Conservation (phyloP, 2,797 vertebrate species). For the Acanthurus tractus region DNA sequence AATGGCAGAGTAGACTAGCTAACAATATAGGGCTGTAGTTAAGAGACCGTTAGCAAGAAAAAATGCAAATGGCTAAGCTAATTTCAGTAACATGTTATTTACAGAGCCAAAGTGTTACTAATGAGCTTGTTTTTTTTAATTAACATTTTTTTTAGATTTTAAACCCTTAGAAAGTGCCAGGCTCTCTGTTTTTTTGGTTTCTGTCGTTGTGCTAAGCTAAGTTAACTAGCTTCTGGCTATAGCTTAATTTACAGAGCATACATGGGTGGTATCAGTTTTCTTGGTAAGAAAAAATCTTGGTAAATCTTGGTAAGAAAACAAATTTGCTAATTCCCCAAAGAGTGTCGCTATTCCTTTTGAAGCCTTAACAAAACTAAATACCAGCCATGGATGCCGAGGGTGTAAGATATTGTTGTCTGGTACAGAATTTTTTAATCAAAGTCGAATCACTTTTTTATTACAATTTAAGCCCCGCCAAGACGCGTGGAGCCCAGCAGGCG, state of each 20-base stretch:
- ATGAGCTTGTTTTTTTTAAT: background rate
- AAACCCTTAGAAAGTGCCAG: too few species aligned
- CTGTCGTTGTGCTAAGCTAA: background rate
- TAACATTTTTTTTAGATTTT: too few species aligned
- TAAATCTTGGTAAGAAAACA: background rate
- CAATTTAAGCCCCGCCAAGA: constrained; percentile 64
- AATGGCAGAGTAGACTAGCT: background rate
- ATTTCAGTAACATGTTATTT: background rate
- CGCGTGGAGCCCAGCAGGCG: constrained; percentile 19
- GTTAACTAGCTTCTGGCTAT: background rate
- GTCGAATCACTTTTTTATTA: constrained; percentile 64
- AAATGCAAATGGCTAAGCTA: background rate
- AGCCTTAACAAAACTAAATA: background rate
- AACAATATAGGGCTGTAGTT: background rate
- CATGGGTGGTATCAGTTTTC: background rate
- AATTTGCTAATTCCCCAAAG: background rate
- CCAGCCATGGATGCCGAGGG: too few species aligned
- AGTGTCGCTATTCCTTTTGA: background rate
- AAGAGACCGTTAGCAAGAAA: background rate
- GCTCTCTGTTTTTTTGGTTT: background rate
- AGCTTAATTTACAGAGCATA: background rate
- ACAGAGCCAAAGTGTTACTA: too few species aligned
- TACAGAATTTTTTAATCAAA: constrained; percentile 64
- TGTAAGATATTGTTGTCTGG: background rate
- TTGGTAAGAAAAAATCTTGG: too few species aligned